Percentiles rank a stretch among this genome's conserved stretches.
phyloP scores from a whole-genome alignment of 2,797 vertebrate genomes.

The Prionace glauca region DNA sequence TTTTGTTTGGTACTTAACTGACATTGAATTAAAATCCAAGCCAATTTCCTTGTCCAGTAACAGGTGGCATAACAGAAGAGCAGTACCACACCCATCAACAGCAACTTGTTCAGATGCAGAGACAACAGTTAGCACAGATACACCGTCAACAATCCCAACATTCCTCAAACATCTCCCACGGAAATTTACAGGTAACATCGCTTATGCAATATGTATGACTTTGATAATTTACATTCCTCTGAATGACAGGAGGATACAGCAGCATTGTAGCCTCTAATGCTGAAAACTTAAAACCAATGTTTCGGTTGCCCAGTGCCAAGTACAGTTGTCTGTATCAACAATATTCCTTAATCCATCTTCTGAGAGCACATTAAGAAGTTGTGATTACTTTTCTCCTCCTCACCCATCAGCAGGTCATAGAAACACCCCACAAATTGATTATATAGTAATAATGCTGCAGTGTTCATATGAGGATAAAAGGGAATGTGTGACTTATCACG shows the following conservation, averaged over 20 bases:
- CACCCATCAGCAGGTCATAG: background rate
- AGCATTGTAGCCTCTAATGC: background rate
- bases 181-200: constrained; percentile 64
- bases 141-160: constrained; percentile 71
- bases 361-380: background rate
- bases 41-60: constrained; percentile 44
- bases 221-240: background rate
- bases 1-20: background rate
- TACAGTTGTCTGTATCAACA: background rate
- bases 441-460: background rate
- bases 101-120: constrained; percentile 84
- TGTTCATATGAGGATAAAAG: background rate
- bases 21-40: background rate
- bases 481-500: background rate
- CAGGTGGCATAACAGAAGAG: constrained; percentile 82
- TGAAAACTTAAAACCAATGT: background rate
- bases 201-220: background rate
- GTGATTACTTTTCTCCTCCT: background rate
- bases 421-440: background rate
- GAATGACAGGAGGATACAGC: background rate
- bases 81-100: constrained; percentile 85
- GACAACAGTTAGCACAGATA: constrained; percentile 77
- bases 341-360: background rate
- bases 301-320: background rate
- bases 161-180: constrained; percentile 61